These are phyloP conservation scores for Nestor notabilis DNA, from an alignment of 2,113 vertebrate species.

Conservation along the genomic window DNA sequence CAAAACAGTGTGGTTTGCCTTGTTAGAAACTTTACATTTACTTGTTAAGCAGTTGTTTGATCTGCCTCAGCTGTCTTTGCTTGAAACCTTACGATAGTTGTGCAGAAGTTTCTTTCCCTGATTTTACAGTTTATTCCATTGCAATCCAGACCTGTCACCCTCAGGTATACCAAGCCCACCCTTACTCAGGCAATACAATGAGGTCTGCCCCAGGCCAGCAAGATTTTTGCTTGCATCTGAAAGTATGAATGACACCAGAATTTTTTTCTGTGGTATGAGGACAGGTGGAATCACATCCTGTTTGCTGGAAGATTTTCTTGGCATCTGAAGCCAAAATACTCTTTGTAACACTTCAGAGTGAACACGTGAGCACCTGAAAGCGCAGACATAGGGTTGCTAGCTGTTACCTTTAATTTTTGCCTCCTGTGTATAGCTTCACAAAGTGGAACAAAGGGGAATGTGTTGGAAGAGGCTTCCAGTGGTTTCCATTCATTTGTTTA, in stretches of 20 bases:
- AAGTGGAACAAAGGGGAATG: slow-evolving; percentile 27
- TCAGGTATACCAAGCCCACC: neutral
- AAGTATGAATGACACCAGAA: neutral
- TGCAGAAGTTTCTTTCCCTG: neutral
- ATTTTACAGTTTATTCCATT: neutral
- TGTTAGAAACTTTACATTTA: neutral
- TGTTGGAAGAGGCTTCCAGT: slow-evolving; percentile 38
- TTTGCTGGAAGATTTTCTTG: slow-evolving; percentile 41
- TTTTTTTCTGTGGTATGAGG: neutral
- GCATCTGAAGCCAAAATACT: slow-evolving; percentile 46
- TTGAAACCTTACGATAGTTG: neutral
- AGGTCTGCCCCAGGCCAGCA: fast-evolving
- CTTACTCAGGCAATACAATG: neutral
- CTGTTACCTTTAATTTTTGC: slow-evolving; percentile 25
- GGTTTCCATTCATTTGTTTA: neutral
- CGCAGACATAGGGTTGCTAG: neutral
- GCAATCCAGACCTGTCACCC: neutral
- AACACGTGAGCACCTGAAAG: slow-evolving; percentile 36
- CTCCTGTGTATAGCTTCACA: neutral
- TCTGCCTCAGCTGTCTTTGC: neutral
- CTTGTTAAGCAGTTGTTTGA: neutral
- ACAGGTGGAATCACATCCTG: slow-evolving; percentile 17
- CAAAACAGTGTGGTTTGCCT: neutral
- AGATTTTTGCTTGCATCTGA: neutral
- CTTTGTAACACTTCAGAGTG: slow-evolving; percentile 45